Percentiles rank a stretch among this genome's conserved stretches.
phyloP scores from a whole-genome alignment of 1,140 invertebrate species.

The Listronotus oregonensis region DNA sequence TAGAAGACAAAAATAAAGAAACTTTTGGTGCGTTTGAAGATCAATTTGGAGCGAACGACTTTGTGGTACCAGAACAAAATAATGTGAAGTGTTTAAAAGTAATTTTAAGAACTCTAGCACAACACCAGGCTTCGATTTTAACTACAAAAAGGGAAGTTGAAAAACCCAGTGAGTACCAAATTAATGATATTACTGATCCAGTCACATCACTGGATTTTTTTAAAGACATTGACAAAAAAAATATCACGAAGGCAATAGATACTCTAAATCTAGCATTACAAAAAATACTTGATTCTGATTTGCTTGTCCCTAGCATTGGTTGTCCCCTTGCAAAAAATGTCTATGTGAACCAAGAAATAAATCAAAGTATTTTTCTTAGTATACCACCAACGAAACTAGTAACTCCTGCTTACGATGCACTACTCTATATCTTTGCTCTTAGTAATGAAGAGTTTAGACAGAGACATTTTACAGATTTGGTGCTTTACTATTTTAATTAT shows the following conservation, averaged over 20 bases:
- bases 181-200: neutral
- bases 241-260: neutral
- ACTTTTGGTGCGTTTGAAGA: too few relatives aligned
- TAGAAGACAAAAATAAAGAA: too few relatives aligned
- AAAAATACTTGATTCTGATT: constrained; percentile 8
- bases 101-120: constrained; percentile 6
- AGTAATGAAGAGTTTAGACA: too few relatives aligned
- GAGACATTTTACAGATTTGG: too few relatives aligned
- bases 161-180: neutral
- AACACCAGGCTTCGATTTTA: constrained; percentile 11
- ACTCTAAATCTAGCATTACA: constrained; percentile 5
- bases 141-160: neutral
- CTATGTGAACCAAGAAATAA: too few relatives aligned
- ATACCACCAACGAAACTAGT: too few relatives aligned
- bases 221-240: neutral
- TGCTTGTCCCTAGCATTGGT: too few relatives aligned
- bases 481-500: too few relatives aligned
- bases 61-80: neutral
- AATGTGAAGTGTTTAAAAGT: constrained; percentile 3
- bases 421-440: too few relatives aligned
- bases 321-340: too few relatives aligned
- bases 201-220: neutral
- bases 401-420: too few relatives aligned
- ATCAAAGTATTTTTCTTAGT: too few relatives aligned
- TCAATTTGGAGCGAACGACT: neutral